Conservation (phyloP, 2,113 vertebrate species). For the Scytalopus superciliaris region DNA sequence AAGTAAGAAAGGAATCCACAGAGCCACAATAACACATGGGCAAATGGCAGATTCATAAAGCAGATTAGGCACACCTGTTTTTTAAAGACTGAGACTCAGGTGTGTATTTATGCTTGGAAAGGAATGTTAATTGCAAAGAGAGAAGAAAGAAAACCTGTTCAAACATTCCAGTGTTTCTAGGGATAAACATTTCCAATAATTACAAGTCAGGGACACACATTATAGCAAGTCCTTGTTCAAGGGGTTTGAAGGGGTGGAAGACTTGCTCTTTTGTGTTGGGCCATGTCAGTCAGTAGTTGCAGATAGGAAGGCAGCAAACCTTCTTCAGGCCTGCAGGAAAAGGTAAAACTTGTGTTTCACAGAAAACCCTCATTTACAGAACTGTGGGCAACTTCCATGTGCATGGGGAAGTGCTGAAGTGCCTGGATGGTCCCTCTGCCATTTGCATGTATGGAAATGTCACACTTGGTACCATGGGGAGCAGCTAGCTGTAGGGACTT, state of each 20-base stretch:
- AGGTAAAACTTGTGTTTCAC: neutral
- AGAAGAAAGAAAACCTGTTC: neutral
- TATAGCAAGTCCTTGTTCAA: neutral
- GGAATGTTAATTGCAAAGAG: neutral
- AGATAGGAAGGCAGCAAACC: neutral
- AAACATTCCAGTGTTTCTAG: neutral
- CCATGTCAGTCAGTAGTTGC: neutral
- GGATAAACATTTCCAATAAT: neutral
- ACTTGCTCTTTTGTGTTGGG: neutral
- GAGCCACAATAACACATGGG: neutral
- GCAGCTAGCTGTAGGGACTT: neutral
- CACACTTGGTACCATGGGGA: rapidly evolving
- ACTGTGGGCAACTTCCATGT: rapidly evolving
- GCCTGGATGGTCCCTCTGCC: rapidly evolving
- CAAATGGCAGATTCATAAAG: neutral
- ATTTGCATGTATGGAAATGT: neutral
- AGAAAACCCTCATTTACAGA: neutral
- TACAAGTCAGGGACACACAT: neutral
- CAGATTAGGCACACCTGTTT: neutral
- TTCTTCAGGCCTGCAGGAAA: neutral
- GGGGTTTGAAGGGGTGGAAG: neutral
- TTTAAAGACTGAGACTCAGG: neutral
- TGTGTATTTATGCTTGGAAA: neutral
- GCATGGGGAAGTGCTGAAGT: neutral
- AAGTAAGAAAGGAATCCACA: neutral